Evolutionary conservation across 2,113 vertebrate species (phyloP).

Genomic region (Phaethornis superciliosus): DNA sequence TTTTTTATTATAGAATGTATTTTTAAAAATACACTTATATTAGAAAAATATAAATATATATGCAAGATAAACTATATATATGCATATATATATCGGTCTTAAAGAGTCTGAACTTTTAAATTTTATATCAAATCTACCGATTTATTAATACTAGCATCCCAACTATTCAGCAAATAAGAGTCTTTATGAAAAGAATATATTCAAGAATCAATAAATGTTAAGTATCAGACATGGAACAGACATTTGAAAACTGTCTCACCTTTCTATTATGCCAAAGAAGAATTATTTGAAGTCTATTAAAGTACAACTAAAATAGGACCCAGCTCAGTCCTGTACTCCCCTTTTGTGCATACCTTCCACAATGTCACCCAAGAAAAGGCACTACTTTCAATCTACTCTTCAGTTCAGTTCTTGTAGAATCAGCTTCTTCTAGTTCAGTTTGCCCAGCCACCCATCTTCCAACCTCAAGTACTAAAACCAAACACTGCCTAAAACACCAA

Average conservation of each 20-base stretch:
- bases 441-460: neutral
- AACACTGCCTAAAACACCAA: neutral
- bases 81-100: neutral
- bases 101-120: neutral
- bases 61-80: neutral
- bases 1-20: neutral
- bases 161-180: neutral
- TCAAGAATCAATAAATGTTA: neutral
- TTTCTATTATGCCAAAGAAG: neutral
- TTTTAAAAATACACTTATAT: neutral
- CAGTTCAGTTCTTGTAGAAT: neutral
- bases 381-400: neutral
- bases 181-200: neutral
- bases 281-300: neutral
- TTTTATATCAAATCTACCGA: neutral
- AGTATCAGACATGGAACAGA: neutral
- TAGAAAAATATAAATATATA: neutral
- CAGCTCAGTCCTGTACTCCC: neutral
- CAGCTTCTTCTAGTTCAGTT: neutral
- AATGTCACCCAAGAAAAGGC: neutral
- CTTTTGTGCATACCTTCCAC: neutral
- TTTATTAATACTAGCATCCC: neutral
- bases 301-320: neutral
- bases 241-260: neutral
- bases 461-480: neutral